Percentiles rank a stretch among this genome's conserved stretches.
phyloP scores from a whole-genome alignment of 1,140 invertebrate genomes.

The Episyrphus balteatus region DNA sequence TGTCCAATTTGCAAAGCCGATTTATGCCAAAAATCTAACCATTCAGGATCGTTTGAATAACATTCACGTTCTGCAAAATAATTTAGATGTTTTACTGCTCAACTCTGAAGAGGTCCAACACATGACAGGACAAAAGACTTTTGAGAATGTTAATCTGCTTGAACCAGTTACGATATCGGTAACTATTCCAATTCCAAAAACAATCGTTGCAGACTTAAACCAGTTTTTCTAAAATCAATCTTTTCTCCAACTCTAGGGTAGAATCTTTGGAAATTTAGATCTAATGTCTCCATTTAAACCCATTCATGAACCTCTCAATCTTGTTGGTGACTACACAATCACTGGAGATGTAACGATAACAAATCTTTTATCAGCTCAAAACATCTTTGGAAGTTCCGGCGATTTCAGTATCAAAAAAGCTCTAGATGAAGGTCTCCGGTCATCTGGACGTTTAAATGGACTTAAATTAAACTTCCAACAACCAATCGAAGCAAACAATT shows the following conservation, averaged over 20 bases:
- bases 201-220: not conserved
- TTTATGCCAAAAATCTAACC: constrained; percentile 28
- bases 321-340: constrained; percentile 35
- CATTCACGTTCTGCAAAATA: constrained; percentile 31
- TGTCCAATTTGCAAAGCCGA: constrained; percentile 31
- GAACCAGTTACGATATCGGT: constrained; percentile 34
- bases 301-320: constrained; percentile 21
- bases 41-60: constrained; percentile 35
- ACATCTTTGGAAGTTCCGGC: constrained; percentile 18
- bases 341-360: constrained; percentile 33
- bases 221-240: not conserved
- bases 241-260: constrained; percentile 13
- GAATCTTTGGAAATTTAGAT: constrained; percentile 30
- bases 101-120: constrained; percentile 28
- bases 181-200: constrained; percentile 11
- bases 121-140: constrained; percentile 32
- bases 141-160: constrained; percentile 33
- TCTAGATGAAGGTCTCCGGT: constrained; percentile 12
- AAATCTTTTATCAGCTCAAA: constrained; percentile 17
- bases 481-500: constrained; percentile 24
- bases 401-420: constrained; percentile 9
- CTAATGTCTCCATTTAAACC: constrained; percentile 35
- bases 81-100: constrained; percentile 35
- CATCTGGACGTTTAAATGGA: constrained; percentile 16
- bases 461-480: constrained; percentile 34